phyloP scores from a whole-genome alignment of 2,888 invertebrate genomes.

The Dolichopus griseipennis region DNA sequence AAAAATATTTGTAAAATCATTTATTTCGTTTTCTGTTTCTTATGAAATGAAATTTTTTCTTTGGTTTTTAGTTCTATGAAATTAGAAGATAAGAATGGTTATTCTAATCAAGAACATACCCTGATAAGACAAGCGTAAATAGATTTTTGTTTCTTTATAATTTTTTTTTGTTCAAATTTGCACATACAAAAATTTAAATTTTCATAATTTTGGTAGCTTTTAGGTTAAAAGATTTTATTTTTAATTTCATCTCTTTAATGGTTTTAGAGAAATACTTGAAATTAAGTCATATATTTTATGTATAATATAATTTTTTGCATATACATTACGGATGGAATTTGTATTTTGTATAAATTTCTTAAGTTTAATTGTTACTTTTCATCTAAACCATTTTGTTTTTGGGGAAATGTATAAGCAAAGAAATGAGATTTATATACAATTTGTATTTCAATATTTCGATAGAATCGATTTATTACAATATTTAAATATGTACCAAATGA shows the following conservation, averaged over 20 bases:
- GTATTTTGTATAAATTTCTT: too few species aligned
- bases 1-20: slow-evolving; percentile 3
- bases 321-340: background rate
- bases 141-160: slow-evolving; percentile 17
- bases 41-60: background rate
- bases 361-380: background rate
- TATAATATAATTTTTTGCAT: background rate
- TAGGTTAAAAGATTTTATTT: background rate
- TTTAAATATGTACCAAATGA: background rate
- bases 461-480: background rate
- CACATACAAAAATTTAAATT: background rate
- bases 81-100: slow-evolving; percentile 9
- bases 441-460: background rate
- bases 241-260: background rate
- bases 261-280: background rate
- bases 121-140: slow-evolving; percentile 14
- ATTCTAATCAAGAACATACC: background rate
- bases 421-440: background rate
- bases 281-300: too few species aligned
- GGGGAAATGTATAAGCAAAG: background rate
- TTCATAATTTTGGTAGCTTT: background rate
- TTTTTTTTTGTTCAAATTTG: slow-evolving; percentile 8
- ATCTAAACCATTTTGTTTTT: background rate
- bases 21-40: slow-evolving; percentile 12
- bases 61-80: slow-evolving; percentile 9